Base-by-base conservation (phyloP, 2,113 vertebrate species). In the Perognathus longimembris region DNA sequence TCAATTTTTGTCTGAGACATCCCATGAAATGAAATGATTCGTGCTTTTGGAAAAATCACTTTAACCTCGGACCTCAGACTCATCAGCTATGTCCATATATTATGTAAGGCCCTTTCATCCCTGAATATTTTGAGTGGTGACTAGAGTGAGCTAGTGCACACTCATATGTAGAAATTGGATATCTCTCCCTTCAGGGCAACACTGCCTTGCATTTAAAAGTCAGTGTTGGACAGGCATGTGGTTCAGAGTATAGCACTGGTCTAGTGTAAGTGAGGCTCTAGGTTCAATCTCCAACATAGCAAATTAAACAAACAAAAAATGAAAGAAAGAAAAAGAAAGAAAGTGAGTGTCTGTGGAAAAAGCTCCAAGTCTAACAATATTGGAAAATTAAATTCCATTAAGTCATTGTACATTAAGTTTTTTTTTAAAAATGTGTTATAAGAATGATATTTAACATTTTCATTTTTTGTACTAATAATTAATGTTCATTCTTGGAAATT, bases 361-460 rank as follows among this genome's bases (percentile, higher is more conserved):
- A 74, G 7, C 2, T n/a, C 32, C 78, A 74, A 85, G 67, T 79
- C 70, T 78, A 50, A 36, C 54, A 89, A 69, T 20, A n/a, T 81
- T 85, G 66, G 69, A 82, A 94, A 92, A 92, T 7, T 64, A 88
- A 95, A 92, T 81, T 59, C 20, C 57, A 59, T 18, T 59, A 17
- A 59, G 6, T 59, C 17, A 54, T 4, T 59, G 57, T 45, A 59
- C 14, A 59, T 59, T 59, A 4, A 59, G 15, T 54, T 54, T 26
- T 14, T 66, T 85, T 81, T 59, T 59, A 5, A 64, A 64, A 64
- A 28, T 82, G 32, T n/a, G 59, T 88, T 66, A 77, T 81, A 90
- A 90, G 89, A 89, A 74, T 81, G 89, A 45, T 67, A 38, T 85
- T 95, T 75, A 79, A 70, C 45, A 6, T 30, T 88, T 88, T 83